phyloP scores from a whole-genome alignment of 2,113 vertebrate genomes.

The Clarias gariepinus region DNA sequence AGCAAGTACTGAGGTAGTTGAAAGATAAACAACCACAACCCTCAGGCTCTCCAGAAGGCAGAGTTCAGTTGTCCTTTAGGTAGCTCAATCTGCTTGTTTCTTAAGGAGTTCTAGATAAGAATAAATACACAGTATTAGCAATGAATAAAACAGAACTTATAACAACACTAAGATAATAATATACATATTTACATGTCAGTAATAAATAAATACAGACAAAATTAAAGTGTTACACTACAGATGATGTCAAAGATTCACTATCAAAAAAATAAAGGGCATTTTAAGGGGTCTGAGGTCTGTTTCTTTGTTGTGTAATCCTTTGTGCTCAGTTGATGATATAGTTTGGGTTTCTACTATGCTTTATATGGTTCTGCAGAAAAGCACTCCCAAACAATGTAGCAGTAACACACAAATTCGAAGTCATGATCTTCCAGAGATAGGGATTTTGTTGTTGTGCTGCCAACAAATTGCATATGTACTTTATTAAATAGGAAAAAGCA shows the following conservation, averaged over 20 bases:
- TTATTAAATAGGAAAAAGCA: too few species aligned
- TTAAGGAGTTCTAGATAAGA: constrained; percentile 62
- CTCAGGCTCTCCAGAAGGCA: constrained; percentile 81
- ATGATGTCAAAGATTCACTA: neutral
- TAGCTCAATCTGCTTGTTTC: constrained; percentile 72
- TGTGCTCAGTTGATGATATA: neutral
- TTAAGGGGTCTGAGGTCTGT: neutral
- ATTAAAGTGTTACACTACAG: neutral
- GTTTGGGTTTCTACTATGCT: neutral
- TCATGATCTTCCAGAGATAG: neutral
- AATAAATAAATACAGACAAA: neutral
- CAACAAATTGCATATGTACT: too few species aligned
- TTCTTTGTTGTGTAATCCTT: neutral
- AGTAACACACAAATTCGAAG: neutral
- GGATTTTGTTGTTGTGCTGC: neutral
- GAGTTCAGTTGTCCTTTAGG: constrained; percentile 82
- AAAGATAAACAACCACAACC: neutral
- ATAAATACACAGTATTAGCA: constrained; percentile 14
- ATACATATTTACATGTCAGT: neutral
- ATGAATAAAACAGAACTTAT: neutral
- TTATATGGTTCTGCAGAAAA: neutral
- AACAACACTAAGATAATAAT: neutral
- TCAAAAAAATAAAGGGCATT: neutral
- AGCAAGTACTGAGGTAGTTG: neutral
- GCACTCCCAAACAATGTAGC: neutral